Conservation (phyloP, 2,797 vertebrate genomes). For the Clarias fuscus region DNA sequence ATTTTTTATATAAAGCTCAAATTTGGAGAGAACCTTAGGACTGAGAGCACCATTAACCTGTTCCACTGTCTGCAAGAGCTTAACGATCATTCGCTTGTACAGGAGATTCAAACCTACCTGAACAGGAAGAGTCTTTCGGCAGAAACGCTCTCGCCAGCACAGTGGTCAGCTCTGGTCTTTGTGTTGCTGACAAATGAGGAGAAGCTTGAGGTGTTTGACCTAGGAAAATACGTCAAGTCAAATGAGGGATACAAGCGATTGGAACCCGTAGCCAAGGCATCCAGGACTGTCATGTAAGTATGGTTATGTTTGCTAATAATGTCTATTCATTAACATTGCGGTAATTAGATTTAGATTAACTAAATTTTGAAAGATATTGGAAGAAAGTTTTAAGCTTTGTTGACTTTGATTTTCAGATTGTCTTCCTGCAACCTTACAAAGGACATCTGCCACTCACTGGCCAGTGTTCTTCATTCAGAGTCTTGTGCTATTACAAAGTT, state of each 20-base stretch:
- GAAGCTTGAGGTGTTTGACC: slow-evolving; percentile 52
- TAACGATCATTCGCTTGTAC: slow-evolving; percentile 43
- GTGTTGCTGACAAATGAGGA: slow-evolving; percentile 50
- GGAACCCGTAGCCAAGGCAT: slow-evolving; percentile 43
- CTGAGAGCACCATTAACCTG: slow-evolving; percentile 46
- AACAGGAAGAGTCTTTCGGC: slow-evolving; percentile 31
- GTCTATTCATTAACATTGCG: neutral
- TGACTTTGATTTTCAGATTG: slow-evolving; percentile 29
- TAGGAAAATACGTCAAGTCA: slow-evolving; percentile 46
- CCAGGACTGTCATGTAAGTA: slow-evolving; percentile 19
- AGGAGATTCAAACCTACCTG: slow-evolving; percentile 48
- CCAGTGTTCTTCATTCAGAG: neutral
- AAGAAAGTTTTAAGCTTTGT: neutral
- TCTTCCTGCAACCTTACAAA: slow-evolving; percentile 47
- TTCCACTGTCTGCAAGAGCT: slow-evolving; percentile 46
- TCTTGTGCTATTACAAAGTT: slow-evolving; percentile 1
- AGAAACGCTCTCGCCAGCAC: slow-evolving; percentile 46
- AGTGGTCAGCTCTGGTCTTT: slow-evolving; percentile 55
- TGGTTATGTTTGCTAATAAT: neutral
- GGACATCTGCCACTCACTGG: slow-evolving; percentile 28
- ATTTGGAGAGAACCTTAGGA: slow-evolving; percentile 22
- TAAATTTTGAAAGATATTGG: neutral
- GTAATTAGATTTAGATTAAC: neutral
- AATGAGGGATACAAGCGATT: slow-evolving; percentile 45
- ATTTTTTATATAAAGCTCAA: neutral